Evolutionary conservation across 2,113 vertebrate species (phyloP), one percentile per base, ranked within the genome.

Genomic region (Tricholaema leucomelas): DNA sequence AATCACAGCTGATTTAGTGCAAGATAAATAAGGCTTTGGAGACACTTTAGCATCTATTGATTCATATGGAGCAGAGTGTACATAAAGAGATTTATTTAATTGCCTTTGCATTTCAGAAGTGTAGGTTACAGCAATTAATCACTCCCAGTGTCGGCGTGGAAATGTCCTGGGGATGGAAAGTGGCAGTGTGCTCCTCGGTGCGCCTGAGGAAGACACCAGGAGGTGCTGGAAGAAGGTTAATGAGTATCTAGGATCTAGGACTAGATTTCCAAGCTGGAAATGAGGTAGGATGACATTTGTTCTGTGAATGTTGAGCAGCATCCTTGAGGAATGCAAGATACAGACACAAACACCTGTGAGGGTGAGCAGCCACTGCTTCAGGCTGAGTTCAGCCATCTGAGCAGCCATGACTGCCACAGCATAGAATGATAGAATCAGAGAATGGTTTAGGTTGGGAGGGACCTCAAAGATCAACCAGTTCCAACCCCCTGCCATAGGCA

Each of bases 21-120:
- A 35, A 63, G 69, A 90, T 91, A 86, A 92, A 78, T 42, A 94
- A 92, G 38, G 76, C 80, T 92, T 80, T 87, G 59, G 84, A 91
- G 77, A 79, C 66, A 36, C 64, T 54, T 83, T 73, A 42, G 46
- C 71, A 64, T 77, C 66, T 77, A 42, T 76, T 13, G 90, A 61
- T 79, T 93, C 46, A 21, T 17, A 88, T 24, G 71, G 93, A 93
- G 67, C 78, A 48, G 21, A 94, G 66, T 30, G 4, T 81, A 71
- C 70, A 74, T 48, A 10, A 91, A 73, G 30, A 81, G 75, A 79
- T 83, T n/a, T 65, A 78, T 70, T 81, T 92, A 85, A 96, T 59
- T 94, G 81, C 66, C 38, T 93, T 82, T 94, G 71, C 71, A 58
- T 73, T 85, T 94, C 77, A 55, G 2, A 89, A 87, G 81, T 12